A percentile compares a stretch with the other conserved stretches of the same genome.
phyloP scores from a whole-genome alignment of 2,888 invertebrate species.

The Leptarthrus brevirostris region DNA sequence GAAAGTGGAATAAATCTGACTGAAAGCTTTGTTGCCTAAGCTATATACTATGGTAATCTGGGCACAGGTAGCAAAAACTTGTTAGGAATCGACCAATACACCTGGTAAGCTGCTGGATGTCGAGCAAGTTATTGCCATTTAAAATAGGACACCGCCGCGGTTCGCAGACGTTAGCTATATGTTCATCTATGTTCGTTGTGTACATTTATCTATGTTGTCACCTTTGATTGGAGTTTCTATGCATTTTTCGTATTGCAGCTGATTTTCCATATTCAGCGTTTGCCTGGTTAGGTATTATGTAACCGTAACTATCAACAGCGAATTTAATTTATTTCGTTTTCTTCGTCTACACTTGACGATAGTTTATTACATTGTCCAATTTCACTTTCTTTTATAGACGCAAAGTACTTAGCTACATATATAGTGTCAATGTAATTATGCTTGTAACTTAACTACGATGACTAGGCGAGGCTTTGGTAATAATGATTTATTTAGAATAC shows the following conservation, averaged over 20 bases:
- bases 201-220: background rate
- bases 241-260: conserved; percentile 9
- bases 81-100: background rate
- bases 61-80: background rate
- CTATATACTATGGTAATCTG: background rate
- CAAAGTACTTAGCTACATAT: too few species aligned
- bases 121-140: conserved; percentile 1
- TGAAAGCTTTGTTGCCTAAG: background rate
- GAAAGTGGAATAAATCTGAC: conserved; percentile 4
- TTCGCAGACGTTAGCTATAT: background rate
- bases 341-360: conserved; percentile 7
- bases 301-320: conserved; percentile 1
- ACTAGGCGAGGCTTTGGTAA: too few species aligned
- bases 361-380: conserved; percentile 14
- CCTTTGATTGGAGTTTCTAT: background rate
- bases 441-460: too few species aligned
- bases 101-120: background rate
- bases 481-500: too few species aligned
- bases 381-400: conserved; percentile 9
- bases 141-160: background rate
- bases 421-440: too few species aligned
- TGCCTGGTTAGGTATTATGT: background rate
- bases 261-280: conserved; percentile 21
- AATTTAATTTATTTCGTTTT: conserved; percentile 2
- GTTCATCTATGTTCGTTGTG: too few species aligned